Conservation (phyloP, 2,113 vertebrate species). For the Tautogolabrus adspersus region DNA sequence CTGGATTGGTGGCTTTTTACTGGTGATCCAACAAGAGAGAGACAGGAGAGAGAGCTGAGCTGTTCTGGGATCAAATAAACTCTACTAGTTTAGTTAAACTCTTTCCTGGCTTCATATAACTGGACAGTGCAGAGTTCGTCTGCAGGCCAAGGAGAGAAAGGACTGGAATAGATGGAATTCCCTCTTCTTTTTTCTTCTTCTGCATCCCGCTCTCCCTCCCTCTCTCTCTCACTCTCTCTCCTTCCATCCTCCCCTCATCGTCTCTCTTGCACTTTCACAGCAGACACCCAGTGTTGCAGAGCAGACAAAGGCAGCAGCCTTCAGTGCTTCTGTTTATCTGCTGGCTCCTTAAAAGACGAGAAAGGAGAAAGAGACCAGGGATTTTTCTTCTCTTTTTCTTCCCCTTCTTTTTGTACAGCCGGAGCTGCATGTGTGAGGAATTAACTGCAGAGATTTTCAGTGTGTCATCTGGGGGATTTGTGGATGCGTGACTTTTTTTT, state of each 20-base stretch:
- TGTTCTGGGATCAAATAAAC: constrained; percentile 27
- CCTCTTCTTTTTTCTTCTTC: constrained; percentile 15
- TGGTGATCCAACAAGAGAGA: constrained; percentile 11
- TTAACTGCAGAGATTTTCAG: constrained; percentile 21
- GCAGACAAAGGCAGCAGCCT: constrained; percentile 76
- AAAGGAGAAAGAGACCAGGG: constrained; percentile 15
- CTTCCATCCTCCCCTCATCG: constrained; percentile 67
- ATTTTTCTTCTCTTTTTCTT: constrained; percentile 42
- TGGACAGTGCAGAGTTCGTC: constrained; percentile 48
- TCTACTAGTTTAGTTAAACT: constrained; percentile 56
- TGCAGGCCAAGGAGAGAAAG: constrained; percentile 43
- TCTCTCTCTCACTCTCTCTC: constrained; percentile 26
- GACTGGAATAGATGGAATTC: constrained; percentile 65
- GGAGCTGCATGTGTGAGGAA: constrained; percentile 36
- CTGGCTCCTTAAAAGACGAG: constrained; percentile 51
- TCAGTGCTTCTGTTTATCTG: constrained; percentile 58
- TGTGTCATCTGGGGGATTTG: constrained; percentile 31
- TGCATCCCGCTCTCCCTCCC: constrained; percentile 28
- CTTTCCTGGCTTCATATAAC: constrained; percentile 32
- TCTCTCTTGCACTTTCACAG: constrained; percentile 72
- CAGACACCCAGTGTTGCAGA: constrained; percentile 73
- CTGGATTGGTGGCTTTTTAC: constrained; percentile 23
- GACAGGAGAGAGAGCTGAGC: background rate
- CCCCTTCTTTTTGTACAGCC: constrained; percentile 22
- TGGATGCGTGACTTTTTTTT: constrained; percentile 27